Conservation (phyloP, 2,113 vertebrate species). For the Perca fluviatilis region DNA sequence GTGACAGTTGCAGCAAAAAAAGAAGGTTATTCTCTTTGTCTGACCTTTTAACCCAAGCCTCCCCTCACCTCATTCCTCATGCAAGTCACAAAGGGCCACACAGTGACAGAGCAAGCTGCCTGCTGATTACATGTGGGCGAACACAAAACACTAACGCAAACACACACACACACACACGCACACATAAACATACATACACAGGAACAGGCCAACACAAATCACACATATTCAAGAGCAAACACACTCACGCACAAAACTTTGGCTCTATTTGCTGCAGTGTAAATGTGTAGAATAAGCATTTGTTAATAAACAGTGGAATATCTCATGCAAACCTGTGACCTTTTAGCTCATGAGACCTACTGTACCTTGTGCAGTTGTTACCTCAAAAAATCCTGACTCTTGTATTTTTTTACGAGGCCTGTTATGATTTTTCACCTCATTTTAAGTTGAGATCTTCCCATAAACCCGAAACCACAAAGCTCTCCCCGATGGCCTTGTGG, state of each 20-base stretch:
- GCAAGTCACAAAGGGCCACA: slow-evolving; percentile 33
- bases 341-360: neutral
- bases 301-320: neutral
- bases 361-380: neutral
- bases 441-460: slow-evolving; percentile 39
- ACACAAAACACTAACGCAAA: slow-evolving; percentile 31
- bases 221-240: slow-evolving; percentile 5
- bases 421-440: slow-evolving; percentile 41
- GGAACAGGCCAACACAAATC: neutral
- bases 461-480: slow-evolving; percentile 50
- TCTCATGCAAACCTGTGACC: neutral
- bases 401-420: slow-evolving; percentile 28
- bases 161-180: too few species aligned
- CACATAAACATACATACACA: neutral
- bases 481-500: slow-evolving; percentile 31
- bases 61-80: slow-evolving; percentile 10
- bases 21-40: slow-evolving; percentile 16
- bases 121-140: slow-evolving; percentile 9
- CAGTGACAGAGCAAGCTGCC: slow-evolving; percentile 4
- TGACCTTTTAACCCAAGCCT: slow-evolving; percentile 58
- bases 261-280: neutral
- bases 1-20: slow-evolving; percentile 48
- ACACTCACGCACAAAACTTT: neutral
- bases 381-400: neutral
- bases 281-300: neutral